Conservation (phyloP, 2,888 invertebrate species). For the Reticulitermes lucifugus region DNA sequence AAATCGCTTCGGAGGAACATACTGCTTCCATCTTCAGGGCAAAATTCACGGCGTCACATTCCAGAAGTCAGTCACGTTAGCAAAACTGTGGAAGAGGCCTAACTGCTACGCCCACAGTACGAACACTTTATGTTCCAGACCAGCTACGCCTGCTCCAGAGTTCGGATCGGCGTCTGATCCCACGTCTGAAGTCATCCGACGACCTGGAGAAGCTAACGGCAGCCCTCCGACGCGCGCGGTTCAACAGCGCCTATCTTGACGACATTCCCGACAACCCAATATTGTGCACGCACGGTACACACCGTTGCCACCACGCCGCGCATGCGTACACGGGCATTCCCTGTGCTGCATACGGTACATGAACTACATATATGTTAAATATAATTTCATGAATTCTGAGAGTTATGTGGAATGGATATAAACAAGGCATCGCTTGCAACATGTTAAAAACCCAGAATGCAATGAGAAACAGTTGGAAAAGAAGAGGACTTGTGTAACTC, state of each 20-base stretch:
- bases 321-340: constrained; percentile 93
- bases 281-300: constrained; percentile 87
- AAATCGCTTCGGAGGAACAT: no score
- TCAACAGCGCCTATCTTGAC: constrained; percentile 58
- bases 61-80: neutral
- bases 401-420: no score
- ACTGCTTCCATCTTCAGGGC: no score
- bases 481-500: no score
- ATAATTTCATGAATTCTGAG: no score
- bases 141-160: constrained; percentile 73
- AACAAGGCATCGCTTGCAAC: no score
- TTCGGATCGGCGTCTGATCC: constrained; percentile 58
- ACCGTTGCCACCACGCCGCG: constrained; percentile 90
- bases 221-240: constrained; percentile 58
- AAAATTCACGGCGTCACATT: no score
- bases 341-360: constrained; percentile 88
- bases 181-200: constrained; percentile 60
- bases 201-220: constrained; percentile 60
- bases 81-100: neutral
- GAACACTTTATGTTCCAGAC: constrained; percentile 60
- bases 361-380: constrained; percentile 11
- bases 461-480: no score
- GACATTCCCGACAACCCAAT: constrained; percentile 74
- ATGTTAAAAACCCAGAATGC: no score
- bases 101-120: neutral